Percentiles rank a stretch among this genome's conserved stretches.
phyloP scores from a whole-genome alignment of 2,113 vertebrate genomes.

The Rhipidura dahli region DNA sequence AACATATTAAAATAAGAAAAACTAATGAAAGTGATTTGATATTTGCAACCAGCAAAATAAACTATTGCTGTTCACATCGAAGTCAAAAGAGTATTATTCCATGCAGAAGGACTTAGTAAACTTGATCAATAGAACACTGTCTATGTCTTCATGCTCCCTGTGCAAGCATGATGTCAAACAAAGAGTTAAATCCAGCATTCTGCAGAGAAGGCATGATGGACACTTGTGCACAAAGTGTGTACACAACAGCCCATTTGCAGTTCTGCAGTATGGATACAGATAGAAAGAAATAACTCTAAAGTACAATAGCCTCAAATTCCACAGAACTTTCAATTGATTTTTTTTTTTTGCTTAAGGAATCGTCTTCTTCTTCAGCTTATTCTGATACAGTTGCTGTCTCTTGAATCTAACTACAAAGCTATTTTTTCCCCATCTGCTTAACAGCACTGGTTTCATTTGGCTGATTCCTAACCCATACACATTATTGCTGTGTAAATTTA shows the following conservation, averaged over 20 bases:
- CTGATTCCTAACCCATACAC: background rate
- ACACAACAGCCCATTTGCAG: fast-evolving
- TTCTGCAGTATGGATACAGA: background rate
- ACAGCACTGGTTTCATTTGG: background rate
- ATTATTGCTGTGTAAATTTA: background rate
- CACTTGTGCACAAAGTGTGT: background rate
- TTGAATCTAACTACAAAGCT: background rate
- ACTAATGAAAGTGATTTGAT: background rate
- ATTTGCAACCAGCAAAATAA: background rate
- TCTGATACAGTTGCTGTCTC: background rate
- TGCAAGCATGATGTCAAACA: background rate
- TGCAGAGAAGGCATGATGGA: background rate
- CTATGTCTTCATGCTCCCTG: background rate
- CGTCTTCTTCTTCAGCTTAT: background rate
- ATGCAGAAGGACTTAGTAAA: background rate
- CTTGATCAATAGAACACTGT: background rate
- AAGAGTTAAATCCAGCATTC: slow-evolving; percentile 20
- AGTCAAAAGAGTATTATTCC: background rate
- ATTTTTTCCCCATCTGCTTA: background rate
- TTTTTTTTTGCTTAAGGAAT: background rate
- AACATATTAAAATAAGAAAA: background rate
- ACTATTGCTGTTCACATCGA: background rate
- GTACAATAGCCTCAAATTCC: background rate
- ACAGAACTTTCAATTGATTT: background rate
- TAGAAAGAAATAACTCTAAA: background rate